Evolutionary conservation across 2,888 invertebrate species (phyloP), one percentile per base, ranked within the genome.

Genomic region (Aporophyla nigra): DNA sequence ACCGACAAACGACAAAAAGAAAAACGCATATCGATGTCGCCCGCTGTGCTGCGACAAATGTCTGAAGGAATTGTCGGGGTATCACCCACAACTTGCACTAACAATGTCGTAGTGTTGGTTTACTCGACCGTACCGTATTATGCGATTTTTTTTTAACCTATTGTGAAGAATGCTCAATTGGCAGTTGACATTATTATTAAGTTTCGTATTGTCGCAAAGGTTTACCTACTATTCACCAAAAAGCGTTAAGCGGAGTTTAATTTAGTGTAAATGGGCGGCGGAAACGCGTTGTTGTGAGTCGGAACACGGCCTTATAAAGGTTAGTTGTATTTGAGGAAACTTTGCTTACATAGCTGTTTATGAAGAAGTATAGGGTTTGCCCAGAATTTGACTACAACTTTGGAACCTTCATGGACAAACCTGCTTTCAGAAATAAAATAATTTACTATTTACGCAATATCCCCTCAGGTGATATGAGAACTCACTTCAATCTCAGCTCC

Each of bases 41-140:
- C 92, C 92, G 91, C 91, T 88, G 92, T 46, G 90, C 85, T 81
- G 78, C 86, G 78, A 78, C 82, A 88, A 87, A 86, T 85, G 82
- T 79, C 74, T 82, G 66, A 85, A 83, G 84, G 85, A 91, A 89
- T 79, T 74, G 83, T 86, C 69, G 74, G 78, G 77, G 76, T 82
- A 86, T 90, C 86, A 75, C 87, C 86, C 80, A 88, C 88, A 76
- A 86, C 75, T 78, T 27, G 21, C 21, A 12, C 16, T 40, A 73
- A 88, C 87, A 81, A 86, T 83, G 27, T 51, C 7, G 59, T 76
- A 65, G 87, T 85, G 87, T 86, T 78, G 75, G 76, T 67, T 87
- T 88, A 83, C 88, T 79, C 86, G 73, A 59, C 86, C 78, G 72
- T 77, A 76, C 14, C 5, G 24, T 51, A 79, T 78, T 84, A 80